Percentiles rank a stretch among this genome's conserved stretches.
These are phyloP conservation scores for Pachyuromys duprasi DNA, from an alignment of 2,797 vertebrate genomes.

Conservation along the genomic window DNA sequence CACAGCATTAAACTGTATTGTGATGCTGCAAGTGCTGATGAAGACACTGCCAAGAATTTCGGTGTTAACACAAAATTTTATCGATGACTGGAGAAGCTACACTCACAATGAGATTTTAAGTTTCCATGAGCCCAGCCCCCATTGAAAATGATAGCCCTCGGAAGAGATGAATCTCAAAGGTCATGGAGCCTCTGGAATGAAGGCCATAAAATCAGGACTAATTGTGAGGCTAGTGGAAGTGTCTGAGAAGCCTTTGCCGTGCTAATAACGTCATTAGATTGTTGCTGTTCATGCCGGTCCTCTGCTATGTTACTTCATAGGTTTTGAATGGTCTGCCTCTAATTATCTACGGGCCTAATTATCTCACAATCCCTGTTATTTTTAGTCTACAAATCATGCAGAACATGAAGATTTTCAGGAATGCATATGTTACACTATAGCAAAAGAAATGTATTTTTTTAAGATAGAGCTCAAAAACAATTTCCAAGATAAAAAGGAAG, in stretches of 20 bases:
- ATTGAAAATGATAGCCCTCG: background rate
- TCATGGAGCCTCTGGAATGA: background rate
- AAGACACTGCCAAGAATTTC: background rate
- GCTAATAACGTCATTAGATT: background rate
- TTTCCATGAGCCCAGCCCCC: background rate
- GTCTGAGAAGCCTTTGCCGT: background rate
- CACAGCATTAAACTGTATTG: background rate
- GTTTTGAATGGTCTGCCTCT: slow-evolving; percentile 40
- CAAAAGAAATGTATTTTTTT: slow-evolving; percentile 44
- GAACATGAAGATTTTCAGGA: slow-evolving; percentile 61
- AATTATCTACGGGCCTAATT: slow-evolving; percentile 61
- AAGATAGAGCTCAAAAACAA: slow-evolving; percentile 53
- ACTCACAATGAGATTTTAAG: slow-evolving; percentile 40
- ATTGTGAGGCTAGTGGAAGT: background rate
- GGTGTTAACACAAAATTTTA: background rate
- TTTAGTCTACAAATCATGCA: slow-evolving; percentile 68
- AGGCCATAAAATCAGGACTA: background rate
- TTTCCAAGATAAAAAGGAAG: slow-evolving; percentile 26
- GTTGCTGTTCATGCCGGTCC: background rate
- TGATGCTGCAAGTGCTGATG: background rate
- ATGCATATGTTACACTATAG: slow-evolving; percentile 45
- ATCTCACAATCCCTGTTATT: slow-evolving; percentile 55
- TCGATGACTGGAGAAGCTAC: slow-evolving; percentile 15
- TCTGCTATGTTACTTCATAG: background rate
- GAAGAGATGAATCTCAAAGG: background rate